These are phyloP conservation scores for Drosophila aff. DNA, from an alignment of 1,140 invertebrate species.

Conservation along the genomic window DNA sequence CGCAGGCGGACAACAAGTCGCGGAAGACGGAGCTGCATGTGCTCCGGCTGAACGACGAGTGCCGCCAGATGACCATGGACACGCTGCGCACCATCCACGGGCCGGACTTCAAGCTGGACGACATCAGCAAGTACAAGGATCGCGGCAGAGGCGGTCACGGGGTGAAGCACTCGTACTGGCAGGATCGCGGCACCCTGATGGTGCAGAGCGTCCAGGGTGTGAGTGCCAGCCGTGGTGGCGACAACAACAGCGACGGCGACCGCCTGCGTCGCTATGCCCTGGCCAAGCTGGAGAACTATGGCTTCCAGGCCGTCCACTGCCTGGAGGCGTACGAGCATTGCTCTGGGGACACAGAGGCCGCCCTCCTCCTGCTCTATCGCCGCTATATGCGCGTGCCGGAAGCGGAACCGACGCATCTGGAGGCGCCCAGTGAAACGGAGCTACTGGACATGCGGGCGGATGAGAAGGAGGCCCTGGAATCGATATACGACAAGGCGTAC, in stretches of 20 bases:
- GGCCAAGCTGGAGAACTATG: slow-evolving; percentile 89
- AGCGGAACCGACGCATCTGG: slow-evolving; percentile 45
- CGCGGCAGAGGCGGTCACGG: slow-evolving; percentile 88
- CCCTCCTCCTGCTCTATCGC: slow-evolving; percentile 88
- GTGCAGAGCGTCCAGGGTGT: slow-evolving; percentile 89
- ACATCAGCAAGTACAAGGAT: slow-evolving; percentile 87
- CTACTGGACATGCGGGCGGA: slow-evolving; percentile 88
- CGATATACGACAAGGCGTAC: slow-evolving; percentile 90
- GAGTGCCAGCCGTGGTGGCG: slow-evolving; percentile 85
- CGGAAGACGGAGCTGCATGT: slow-evolving; percentile 91
- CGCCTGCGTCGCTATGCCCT: slow-evolving; percentile 89
- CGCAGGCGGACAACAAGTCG: slow-evolving; percentile 74
- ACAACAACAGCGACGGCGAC: slow-evolving; percentile 67
- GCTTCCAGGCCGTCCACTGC: slow-evolving; percentile 90
- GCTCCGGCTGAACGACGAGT: slow-evolving; percentile 88
- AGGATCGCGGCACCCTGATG: slow-evolving; percentile 89
- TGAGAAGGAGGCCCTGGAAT: slow-evolving; percentile 90
- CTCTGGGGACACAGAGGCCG: slow-evolving; percentile 88
- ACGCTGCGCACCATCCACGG: slow-evolving; percentile 90
- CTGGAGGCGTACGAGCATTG: slow-evolving; percentile 89
- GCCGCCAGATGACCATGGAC: slow-evolving; percentile 89
- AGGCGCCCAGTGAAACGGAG: slow-evolving; percentile 84
- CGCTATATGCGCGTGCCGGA: slow-evolving; percentile 87
- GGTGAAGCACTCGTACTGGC: slow-evolving; percentile 89
- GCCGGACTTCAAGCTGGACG: slow-evolving; percentile 87